Percentiles rank a stretch among this genome's conserved stretches.
These are phyloP conservation scores for Drosophila subpulchrella DNA, from an alignment of 1,140 invertebrate species.

Conservation along the genomic window DNA sequence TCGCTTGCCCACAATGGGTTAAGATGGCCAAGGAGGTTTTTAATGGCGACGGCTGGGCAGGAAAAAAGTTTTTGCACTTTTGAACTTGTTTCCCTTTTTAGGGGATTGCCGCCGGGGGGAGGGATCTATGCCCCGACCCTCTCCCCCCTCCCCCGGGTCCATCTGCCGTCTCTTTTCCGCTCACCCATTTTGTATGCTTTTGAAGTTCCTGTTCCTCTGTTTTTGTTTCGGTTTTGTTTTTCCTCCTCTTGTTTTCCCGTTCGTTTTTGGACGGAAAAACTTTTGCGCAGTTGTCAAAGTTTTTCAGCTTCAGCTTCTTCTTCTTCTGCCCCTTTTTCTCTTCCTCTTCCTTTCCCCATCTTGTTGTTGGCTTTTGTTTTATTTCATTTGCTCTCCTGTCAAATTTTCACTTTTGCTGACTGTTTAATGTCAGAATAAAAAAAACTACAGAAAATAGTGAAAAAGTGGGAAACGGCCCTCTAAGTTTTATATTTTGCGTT, in stretches of 20 bases:
- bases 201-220: slow-evolving; percentile 61
- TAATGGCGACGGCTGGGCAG: slow-evolving; percentile 39
- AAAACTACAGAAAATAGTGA: neutral
- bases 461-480: neutral
- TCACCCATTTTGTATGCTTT: slow-evolving; percentile 67
- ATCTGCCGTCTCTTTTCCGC: slow-evolving; percentile 29
- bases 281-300: slow-evolving; percentile 78
- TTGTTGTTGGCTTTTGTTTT: slow-evolving; percentile 58
- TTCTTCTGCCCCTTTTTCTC: neutral
- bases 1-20: slow-evolving; percentile 17
- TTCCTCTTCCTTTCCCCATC: slow-evolving; percentile 3
- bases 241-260: slow-evolving; percentile 16
- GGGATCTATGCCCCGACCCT: slow-evolving; percentile 1
- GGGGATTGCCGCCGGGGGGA: neutral
- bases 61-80: slow-evolving; percentile 68
- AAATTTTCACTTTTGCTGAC: slow-evolving; percentile 80
- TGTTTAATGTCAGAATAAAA: slow-evolving; percentile 61
- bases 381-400: slow-evolving; percentile 71
- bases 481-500: neutral
- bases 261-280: slow-evolving; percentile 48
- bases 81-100: slow-evolving; percentile 66
- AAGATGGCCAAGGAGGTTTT: slow-evolving; percentile 28
- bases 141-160: neutral
- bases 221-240: slow-evolving; percentile 56
- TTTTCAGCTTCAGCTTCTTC: slow-evolving; percentile 53